These are phyloP conservation scores for Cybosia mesomella DNA, from an alignment of 2,888 invertebrate species.

Conservation along the genomic window DNA sequence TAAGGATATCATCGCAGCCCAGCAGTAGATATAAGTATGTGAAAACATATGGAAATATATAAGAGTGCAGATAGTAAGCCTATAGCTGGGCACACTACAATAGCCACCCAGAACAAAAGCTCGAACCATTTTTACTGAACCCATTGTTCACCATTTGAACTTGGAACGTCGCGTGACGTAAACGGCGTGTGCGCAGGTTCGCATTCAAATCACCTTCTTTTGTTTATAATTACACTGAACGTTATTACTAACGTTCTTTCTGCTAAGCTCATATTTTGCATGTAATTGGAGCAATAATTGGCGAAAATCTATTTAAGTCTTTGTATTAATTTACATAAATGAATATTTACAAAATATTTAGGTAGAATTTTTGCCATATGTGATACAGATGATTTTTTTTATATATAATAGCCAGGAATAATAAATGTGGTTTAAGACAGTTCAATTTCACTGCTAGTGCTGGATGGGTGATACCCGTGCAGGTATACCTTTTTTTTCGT, in stretches of 20 bases:
- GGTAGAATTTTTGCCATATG: not conserved
- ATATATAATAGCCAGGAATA: not conserved
- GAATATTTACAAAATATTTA: slow-evolving; percentile 5
- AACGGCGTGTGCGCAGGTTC: slow-evolving; percentile 79
- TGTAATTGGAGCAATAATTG: slow-evolving; percentile 22
- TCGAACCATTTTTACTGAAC: slow-evolving; percentile 80
- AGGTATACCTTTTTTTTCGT: no score
- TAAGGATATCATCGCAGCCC: not conserved
- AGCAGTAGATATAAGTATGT: not conserved
- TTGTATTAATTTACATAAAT: slow-evolving; percentile 13
- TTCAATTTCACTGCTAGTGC: not conserved
- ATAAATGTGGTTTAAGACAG: not conserved
- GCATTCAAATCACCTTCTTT: slow-evolving; percentile 78
- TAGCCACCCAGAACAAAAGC: slow-evolving; percentile 80
- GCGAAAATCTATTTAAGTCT: slow-evolving; percentile 9
- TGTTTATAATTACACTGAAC: slow-evolving; percentile 69
- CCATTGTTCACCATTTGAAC: slow-evolving; percentile 82
- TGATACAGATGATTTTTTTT: not conserved
- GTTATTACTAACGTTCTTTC: slow-evolving; percentile 51
- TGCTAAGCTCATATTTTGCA: slow-evolving; percentile 29
- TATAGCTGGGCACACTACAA: slow-evolving; percentile 65
- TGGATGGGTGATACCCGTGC: not conserved
- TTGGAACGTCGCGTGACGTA: slow-evolving; percentile 83
- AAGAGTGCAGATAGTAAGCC: slow-evolving; percentile 47
- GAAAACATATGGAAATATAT: slow-evolving; percentile 30